Evolutionary conservation across 1,140 invertebrate genomes (phyloP), one percentile per base, ranked within the genome.

Genomic region (Polypedilum pembai): DNA sequence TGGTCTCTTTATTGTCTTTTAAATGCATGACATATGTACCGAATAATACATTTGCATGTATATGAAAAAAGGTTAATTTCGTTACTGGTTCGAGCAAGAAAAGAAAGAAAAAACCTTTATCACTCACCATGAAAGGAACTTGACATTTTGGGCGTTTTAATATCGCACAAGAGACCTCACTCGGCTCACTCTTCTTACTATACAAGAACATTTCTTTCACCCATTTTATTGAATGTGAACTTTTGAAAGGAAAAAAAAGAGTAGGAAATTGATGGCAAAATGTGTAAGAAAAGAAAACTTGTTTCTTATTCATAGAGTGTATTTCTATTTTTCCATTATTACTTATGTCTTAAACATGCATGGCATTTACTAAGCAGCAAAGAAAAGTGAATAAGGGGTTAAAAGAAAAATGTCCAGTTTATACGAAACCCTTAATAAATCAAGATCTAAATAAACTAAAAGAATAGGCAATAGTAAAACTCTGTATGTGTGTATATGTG

Each of bases 91-190:
- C n/a, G 45, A 56, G n/a, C 15, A 56, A 56, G 8, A 69, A 66
- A 66, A 17, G 3, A 66, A 2, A 17, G 20, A 69, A 69, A 69
- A 69, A 69, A 69, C 65, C 65, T 69, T 69, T 69, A 69, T 69
- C 65, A 69, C 65, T 69, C 65, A 21, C 17, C 65, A 69, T 69
- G 65, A 69, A 20, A 18, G 20, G 18, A 69, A 69, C 65, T 69
- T 69, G 65, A 69, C 65, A 69, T 69, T 69, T 69, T 69, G 65
- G 65, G 65, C 65, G 65, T 69, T 69, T 69, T 69, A 69, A 69
- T 69, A 69, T 69, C 65, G 65, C 65, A 69, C 65, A 69, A 56
- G 17, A 69, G 65, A 21, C 65, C 65, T 69, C 65, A 18, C 17
- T 69, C 45, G 24, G 24, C 24, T 33, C 24, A 33, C 24, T 33